Base-by-base conservation (phyloP, 2,797 vertebrate species). In the Kryptopterus vitreolus region DNA sequence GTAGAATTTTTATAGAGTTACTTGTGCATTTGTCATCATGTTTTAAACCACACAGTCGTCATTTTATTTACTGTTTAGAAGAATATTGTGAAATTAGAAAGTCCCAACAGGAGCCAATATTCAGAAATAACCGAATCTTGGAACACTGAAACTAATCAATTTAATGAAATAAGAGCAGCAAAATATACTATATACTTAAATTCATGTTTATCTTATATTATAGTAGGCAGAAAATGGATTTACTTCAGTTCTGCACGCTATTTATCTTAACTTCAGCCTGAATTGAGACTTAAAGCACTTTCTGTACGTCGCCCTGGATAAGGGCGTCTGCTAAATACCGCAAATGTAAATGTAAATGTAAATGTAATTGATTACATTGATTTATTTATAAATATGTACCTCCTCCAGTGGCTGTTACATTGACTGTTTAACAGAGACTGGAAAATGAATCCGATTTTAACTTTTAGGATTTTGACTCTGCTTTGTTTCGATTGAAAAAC, bases 41-140 rank as follows among this genome's bases (percentile, higher is more conserved):
- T 5, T 57, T 7, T 57, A 73, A 73, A 73, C 53, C 70, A 57
- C 52, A 73, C 20, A 24, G 31, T 57, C 35, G 52, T 35, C n/a
- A 72, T 72, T 72, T 72, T 3, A 57, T 20, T 16, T 55, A 57
- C 29, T 4, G 2, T 57, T 57, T 35, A 12, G 20, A 12, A 35
- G 20, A n/a, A 35, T 8, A 55, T 20, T 57, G 18, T 48, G 20
- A n/a, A 68, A 26, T 46, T 24, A 16, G 22, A 68, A 26, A 48
- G 38, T 46, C 22, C 22, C 22, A 26, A 16, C 2, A 24, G 38
- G 38, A 11, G 35, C 38, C 62, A n/a, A 24, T 29, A 69, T 72
- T 72, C 20, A 53, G 18, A 55, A 53, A 72, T 53, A 35, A 33
- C 20, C 22, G 29, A 35, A 55, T 6, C 18, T 33, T 20, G 13